Evolutionary conservation across 2,113 vertebrate genomes (phyloP).

Genomic region (Barbus barbus): DNA sequence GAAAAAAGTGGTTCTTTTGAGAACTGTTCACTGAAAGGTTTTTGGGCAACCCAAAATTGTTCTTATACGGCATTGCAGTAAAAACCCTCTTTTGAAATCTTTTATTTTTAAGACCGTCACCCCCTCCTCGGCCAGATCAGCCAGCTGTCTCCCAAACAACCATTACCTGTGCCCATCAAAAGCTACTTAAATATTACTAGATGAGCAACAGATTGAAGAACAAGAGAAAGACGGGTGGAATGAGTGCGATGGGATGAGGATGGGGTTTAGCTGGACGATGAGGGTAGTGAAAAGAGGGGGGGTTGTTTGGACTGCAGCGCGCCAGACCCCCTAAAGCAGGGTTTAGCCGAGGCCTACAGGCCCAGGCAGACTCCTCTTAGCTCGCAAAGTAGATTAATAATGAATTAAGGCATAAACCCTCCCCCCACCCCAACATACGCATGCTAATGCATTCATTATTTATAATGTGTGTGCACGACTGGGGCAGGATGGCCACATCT

Average conservation of each 20-base stretch:
- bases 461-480: conserved; percentile 71
- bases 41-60: too few relatives aligned
- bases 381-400: conserved; percentile 78
- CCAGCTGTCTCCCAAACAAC: background rate
- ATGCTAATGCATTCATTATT: conserved; percentile 83
- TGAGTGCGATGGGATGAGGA: conserved; percentile 38
- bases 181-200: conserved; percentile 60
- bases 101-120: too few relatives aligned
- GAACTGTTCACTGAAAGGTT: too few relatives aligned
- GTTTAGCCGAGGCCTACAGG: conserved; percentile 60
- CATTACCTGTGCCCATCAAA: conserved; percentile 26
- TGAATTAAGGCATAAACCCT: conserved; percentile 73
- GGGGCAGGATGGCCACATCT: conserved; percentile 67
- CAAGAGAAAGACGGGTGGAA: conserved; percentile 36
- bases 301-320: conserved; percentile 34
- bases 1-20: too few relatives aligned
- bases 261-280: conserved; percentile 26
- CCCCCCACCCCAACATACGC: conserved; percentile 58
- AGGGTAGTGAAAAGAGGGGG: background rate
- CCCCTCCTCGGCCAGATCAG: background rate
- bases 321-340: conserved; percentile 64
- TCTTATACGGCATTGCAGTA: too few relatives aligned
- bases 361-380: conserved; percentile 62
- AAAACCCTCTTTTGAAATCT: too few relatives aligned
- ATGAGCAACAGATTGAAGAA: conserved; percentile 59